These are phyloP conservation scores for Cottoperca gobio DNA, from an alignment of 2,797 vertebrate species.

Conservation along the genomic window DNA sequence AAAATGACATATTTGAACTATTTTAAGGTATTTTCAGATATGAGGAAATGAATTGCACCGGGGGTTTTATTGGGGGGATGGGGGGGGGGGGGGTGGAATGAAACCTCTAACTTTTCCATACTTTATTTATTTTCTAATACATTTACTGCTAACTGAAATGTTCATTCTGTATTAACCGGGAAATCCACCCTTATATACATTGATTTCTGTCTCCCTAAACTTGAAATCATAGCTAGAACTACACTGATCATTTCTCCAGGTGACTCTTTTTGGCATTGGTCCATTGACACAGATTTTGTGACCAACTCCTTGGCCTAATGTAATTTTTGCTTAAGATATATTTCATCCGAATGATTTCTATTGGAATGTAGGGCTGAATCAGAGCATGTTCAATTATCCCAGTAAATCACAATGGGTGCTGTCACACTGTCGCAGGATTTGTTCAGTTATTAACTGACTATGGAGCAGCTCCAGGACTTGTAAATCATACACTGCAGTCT, in stretches of 20 bases:
- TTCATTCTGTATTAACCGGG: too few species aligned
- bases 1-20: conserved; percentile 14
- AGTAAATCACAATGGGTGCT: conserved; percentile 47
- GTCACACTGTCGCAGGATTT: conserved; percentile 41
- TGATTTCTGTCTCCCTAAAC: not conserved
- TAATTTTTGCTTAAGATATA: not conserved
- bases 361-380: conserved; percentile 22
- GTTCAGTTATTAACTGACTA: conserved; percentile 54
- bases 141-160: not conserved
- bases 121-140: not conserved
- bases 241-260: not conserved
- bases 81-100: not conserved
- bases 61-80: conserved; percentile 3
- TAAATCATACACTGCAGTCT: conserved; percentile 36
- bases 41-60: not conserved
- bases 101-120: conserved; percentile 18
- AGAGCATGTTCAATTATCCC: conserved; percentile 17
- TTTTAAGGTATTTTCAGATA: conserved; percentile 2
- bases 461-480: conserved; percentile 40
- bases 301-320: not conserved
- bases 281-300: not conserved
- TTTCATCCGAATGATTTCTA: conserved; percentile 38
- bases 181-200: not conserved
- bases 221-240: not conserved
- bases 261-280: not conserved